phyloP scores from a whole-genome alignment of 2,113 vertebrate species.

The Colinus virginianus region DNA sequence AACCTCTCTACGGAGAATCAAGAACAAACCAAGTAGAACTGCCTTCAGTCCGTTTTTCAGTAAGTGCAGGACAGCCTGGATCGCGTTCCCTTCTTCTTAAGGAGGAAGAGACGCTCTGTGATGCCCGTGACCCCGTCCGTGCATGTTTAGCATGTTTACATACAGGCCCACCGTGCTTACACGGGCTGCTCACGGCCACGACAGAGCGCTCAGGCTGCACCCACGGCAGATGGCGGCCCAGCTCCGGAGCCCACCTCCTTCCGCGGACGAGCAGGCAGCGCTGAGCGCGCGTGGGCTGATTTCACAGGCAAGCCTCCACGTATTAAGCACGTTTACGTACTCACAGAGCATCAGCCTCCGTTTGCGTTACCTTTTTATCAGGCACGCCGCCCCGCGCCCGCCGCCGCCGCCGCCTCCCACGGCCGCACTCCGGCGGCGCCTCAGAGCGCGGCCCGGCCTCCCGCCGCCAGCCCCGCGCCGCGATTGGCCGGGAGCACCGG shows the following conservation, averaged over 20 bases:
- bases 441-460: background rate
- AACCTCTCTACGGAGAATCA: background rate
- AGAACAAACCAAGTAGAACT: background rate
- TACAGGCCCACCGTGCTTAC: background rate
- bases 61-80: background rate
- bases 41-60: fast-evolving
- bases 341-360: background rate
- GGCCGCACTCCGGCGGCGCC: background rate
- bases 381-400: fast-evolving
- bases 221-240: background rate
- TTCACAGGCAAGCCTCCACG: background rate
- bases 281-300: fast-evolving
- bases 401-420: background rate
- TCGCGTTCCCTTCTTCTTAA: background rate
- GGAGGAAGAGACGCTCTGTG: background rate
- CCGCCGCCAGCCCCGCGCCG: background rate
- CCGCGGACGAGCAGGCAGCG: fast-evolving
- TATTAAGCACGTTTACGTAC: fast-evolving
- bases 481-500: constrained; percentile 58
- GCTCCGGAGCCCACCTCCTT: background rate
- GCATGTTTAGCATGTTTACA: too few species aligned
- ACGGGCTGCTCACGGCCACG: background rate
- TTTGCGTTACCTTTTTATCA: background rate
- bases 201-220: fast-evolving
- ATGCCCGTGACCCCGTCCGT: too few species aligned